Percentiles rank a stretch among this genome's conserved stretches.
Conservation (phyloP, 2,797 vertebrate genomes). For the Xyrichtys novacula region DNA sequence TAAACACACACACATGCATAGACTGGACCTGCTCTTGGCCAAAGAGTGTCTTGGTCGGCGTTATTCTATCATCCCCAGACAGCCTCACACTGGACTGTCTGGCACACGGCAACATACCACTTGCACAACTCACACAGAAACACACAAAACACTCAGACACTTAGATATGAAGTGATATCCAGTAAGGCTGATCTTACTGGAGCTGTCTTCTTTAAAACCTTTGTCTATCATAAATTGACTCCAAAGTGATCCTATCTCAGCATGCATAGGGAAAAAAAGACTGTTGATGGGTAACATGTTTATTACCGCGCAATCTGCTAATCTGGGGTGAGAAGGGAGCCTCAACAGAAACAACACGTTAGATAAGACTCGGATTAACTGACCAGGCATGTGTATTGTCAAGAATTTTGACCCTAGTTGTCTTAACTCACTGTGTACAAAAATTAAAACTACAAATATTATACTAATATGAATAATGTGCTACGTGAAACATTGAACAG, state of each 20-base stretch:
- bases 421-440: too few species aligned
- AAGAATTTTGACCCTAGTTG: too few species aligned
- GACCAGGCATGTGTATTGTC: too few species aligned
- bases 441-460: too few species aligned
- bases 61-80: slow-evolving; percentile 71
- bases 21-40: slow-evolving; percentile 32
- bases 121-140: slow-evolving; percentile 19
- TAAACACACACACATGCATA: slow-evolving; percentile 15
- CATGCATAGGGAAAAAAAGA: slow-evolving; percentile 13
- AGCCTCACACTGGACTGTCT: slow-evolving; percentile 38
- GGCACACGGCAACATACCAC: slow-evolving; percentile 37
- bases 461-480: too few species aligned
- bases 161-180: not conserved
- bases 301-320: not conserved
- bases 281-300: not conserved
- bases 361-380: too few species aligned
- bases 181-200: not conserved
- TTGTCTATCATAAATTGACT: not conserved
- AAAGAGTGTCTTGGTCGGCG: slow-evolving; percentile 50
- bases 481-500: too few species aligned
- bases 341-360: not conserved
- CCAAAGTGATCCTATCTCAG: slow-evolving; percentile 3
- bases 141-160: slow-evolving; percentile 25
- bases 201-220: not conserved
- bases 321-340: not conserved